Percentiles rank a stretch among this genome's conserved stretches.
phyloP scores from a whole-genome alignment of 2,113 vertebrate genomes.

The Picathartes gymnocephalus region DNA sequence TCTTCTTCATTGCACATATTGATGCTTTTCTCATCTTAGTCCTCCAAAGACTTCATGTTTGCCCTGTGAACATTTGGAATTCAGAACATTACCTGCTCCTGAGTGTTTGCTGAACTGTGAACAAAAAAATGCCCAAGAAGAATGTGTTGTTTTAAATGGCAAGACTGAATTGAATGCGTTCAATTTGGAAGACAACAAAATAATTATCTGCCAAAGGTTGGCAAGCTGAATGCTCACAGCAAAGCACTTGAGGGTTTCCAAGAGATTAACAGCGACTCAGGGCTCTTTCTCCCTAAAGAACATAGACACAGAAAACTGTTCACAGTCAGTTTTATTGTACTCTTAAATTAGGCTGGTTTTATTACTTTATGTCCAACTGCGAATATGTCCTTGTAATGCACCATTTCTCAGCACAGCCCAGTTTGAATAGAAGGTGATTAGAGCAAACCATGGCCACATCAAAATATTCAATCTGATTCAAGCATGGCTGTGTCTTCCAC shows the following conservation, averaged over 20 bases:
- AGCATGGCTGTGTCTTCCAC: not conserved
- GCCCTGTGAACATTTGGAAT: not conserved
- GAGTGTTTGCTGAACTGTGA: not conserved
- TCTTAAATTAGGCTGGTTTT: not conserved
- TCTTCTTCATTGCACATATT: not conserved
- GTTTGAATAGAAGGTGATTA: not conserved
- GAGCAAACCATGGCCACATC: not conserved
- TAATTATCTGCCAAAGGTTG: constrained; percentile 34
- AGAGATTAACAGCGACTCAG: not conserved
- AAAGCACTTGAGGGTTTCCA: constrained; percentile 1
- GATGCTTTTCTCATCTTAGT: not conserved
- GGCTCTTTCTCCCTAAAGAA: not conserved
- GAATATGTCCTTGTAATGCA: not conserved
- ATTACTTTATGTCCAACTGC: not conserved
- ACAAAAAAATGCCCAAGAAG: not conserved
- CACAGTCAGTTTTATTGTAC: not conserved
- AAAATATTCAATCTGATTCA: not conserved
- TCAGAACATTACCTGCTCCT: not conserved
- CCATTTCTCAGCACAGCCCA: not conserved
- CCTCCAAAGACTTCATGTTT: not conserved
- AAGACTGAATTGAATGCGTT: not conserved
- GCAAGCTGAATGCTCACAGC: not conserved
- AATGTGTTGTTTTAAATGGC: not conserved
- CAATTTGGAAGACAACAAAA: not conserved
- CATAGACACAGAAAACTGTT: not conserved